These are phyloP conservation scores for Rhamnusium bicolor DNA, from an alignment of 2,888 invertebrate species.

Conservation along the genomic window DNA sequence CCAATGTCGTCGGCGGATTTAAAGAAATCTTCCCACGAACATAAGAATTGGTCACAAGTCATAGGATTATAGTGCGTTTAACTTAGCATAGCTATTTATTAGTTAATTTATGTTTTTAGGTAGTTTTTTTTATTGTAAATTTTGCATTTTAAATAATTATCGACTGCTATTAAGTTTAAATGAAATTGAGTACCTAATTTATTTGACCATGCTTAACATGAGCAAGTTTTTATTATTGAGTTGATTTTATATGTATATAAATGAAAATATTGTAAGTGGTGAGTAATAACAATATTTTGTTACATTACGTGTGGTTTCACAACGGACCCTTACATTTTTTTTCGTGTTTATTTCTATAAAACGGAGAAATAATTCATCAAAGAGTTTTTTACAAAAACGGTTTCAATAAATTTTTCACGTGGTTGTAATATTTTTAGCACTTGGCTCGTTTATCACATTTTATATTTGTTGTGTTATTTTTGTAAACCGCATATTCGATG, in stretches of 20 bases:
- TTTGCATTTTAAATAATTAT: constrained; percentile 31
- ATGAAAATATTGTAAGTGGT: constrained; percentile 27
- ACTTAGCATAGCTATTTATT: constrained; percentile 55
- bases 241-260: constrained; percentile 29
- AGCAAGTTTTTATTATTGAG: constrained; percentile 5
- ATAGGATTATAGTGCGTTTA: constrained; percentile 48
- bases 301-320: constrained; percentile 18
- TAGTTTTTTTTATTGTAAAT: constrained; percentile 46
- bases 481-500: neutral
- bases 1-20: constrained; percentile 22
- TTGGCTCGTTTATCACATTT: neutral
- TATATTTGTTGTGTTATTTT: neutral
- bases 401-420: neutral
- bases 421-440: neutral
- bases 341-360: neutral
- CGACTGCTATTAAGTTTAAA: constrained; percentile 32
- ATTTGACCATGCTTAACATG: neutral
- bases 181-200: constrained; percentile 18
- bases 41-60: constrained; percentile 51
- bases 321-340: neutral
- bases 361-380: neutral
- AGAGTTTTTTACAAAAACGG: neutral
- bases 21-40: constrained; percentile 28
- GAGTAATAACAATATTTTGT: constrained; percentile 22
- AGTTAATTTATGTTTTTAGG: constrained; percentile 63